Evolutionary conservation across 2,113 vertebrate species (phyloP), one percentile per base, ranked within the genome.

Genomic region (Cavia porcellus): DNA sequence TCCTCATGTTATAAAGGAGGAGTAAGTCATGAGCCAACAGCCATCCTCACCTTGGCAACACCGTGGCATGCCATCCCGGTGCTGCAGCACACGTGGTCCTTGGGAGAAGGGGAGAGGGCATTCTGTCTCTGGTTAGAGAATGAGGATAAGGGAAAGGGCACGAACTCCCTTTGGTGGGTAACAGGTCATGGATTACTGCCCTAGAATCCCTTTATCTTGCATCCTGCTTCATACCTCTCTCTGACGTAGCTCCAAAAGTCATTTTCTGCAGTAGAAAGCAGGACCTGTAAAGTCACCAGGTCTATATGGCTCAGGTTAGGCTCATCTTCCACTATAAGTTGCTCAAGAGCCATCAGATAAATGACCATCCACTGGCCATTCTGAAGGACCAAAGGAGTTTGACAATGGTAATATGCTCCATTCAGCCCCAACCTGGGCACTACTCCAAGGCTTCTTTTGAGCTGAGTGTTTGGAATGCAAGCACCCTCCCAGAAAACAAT

Each of bases 401-500:
- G 24, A 64, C 45, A 88, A 89, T n/a, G 88, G 35, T 66, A 25
- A 82, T 1, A 0, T 70, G 77, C 81, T 97, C 92, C 30, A 72
- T n/a, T 87, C 92, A 30, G 92, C 91, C 82, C 47, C 82, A 66
- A 55, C 5, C 77, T 61, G 85, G 96, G 96, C 97, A 88, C 42
- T 3, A 11, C 82, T 97, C 96, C 96, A 96, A 92, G 90, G 25
- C 70, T 93, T 95, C 77, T 96, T 96, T 94, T 79, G 52, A 97
- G 92, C 80, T 47, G 25, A 81, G 86, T 92, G 74, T 95, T 96
- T 97, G 91, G 96, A 95, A 94, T 42, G 75, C 96, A 94, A 95
- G 93, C 64, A 68, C 96, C 97, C 96, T 75, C 64, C 81, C 77
- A 66, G 32, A 81, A 93, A 97, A 97, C 92, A 97, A 96, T 87